Base-by-base conservation (phyloP, 2,888 invertebrate genomes). In the Napeogenes sylphis region DNA sequence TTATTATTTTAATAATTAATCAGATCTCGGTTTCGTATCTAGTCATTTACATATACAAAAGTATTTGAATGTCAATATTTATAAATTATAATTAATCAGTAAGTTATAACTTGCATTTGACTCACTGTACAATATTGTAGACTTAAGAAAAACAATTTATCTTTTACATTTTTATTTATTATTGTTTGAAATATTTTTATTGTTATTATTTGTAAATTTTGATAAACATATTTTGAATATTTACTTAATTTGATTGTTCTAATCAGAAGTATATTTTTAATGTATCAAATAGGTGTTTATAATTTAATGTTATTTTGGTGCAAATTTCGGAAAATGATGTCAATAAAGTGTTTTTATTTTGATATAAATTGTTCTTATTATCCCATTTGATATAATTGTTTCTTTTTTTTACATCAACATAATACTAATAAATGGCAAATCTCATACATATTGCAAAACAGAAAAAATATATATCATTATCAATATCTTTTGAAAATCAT, bases 331-430 rank as follows among this genome's bases (percentile, higher is more conserved):
- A 71, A 51, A 21, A 75, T 74, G 71, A 71, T 71, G 75, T 72
- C 75, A 85, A 77, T 84, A 82, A 83, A 82, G 76, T 73, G 80
- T 80, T 83, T 82, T 85, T 80, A 83, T 82, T 86, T 85, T 85
- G 80, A 21, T 21, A 21, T 21, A 21, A 21, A 21, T 21, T 21
- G 21, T 21, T 21, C 0, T 21, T 21, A 21, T 21, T 21, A 21
- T 21, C 21, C 21, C 81, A 85, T 80, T 83, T 81, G 73, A 79
- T 10, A 77, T 61, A 69, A 70, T 71, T 71, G 71, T 84, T 84
- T 84, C 5, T 8, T 14, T 51, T n/a, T 21, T 21, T 46, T 3
- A 46, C 13, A 46, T 14, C 4, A 3, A 38, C 8, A 3, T 38
- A 38, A 38, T 38, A 3, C 8, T 38, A 21, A 38, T 38, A 6